Evolutionary conservation across 2,797 vertebrate genomes (phyloP), one percentile per base, ranked within the genome.

Genomic region (Oryzias sinensis): DNA sequence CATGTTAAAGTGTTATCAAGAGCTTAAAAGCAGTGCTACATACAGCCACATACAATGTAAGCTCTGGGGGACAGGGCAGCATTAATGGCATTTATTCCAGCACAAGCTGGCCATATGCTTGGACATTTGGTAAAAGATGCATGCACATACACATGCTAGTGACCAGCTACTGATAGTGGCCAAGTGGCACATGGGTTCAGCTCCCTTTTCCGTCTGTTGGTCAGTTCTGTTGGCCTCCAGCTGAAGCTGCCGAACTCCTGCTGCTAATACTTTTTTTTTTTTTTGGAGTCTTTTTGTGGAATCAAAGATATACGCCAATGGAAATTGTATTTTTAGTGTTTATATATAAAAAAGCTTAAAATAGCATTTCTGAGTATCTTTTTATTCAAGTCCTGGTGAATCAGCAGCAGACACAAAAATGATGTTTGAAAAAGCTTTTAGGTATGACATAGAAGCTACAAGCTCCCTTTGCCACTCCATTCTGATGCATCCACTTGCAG

Each of bases 71-170:
- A 45, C 58, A 18, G 51, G 40, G 68, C 50, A 42, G 71, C 76
- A 78, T 84, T 86, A 86, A 84, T 85, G 78, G 77, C 84, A 79
- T 84, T 79, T 74, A 73, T 74, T 43, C 76, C 74, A 64, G 75
- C 77, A 79, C 72, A 51, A 74, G 77, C 76, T 78, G 76, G 74
- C 88, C 87, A 88, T 90, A 88, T 88, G 87, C 68, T 82, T 52
- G 80, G 74, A 67, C 79, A 88, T 86, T 87, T 88, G 81, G 82
- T 29, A 53, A 72, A 27, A 54, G 54, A 52, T 44, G 17, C 68
- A 57, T n/a, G 7, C 61, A 52, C 53, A 24, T 59, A 61, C 63
- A 17, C 56, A 62, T 14, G 53, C 64, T 56, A 54, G 37, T 46
- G n/a, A 62, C 40, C 60, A 63, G 65, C 47, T 37, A 76, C 54